Evolutionary conservation across 2,797 vertebrate genomes (phyloP).

Genomic region (Labeo calbasu): DNA sequence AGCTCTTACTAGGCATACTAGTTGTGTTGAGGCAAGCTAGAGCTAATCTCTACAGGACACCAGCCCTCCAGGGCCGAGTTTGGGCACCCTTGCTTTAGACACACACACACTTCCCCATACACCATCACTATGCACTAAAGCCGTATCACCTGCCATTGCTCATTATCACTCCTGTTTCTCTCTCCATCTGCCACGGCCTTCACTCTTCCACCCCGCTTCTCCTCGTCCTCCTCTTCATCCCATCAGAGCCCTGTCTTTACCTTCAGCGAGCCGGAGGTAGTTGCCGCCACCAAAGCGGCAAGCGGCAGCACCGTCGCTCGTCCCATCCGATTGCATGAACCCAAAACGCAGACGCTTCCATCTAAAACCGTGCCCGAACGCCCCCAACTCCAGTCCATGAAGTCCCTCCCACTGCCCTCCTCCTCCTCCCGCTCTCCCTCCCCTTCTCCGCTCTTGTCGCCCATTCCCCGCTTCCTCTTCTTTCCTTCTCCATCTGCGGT

Average conservation of each 20-base stretch:
- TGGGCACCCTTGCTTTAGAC: background rate
- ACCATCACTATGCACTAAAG: slow-evolving; percentile 54
- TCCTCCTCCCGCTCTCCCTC: slow-evolving; percentile 83
- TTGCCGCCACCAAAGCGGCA: slow-evolving; percentile 62
- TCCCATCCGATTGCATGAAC: slow-evolving; percentile 71
- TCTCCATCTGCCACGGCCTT: slow-evolving; percentile 63
- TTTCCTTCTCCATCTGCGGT: slow-evolving; percentile 82
- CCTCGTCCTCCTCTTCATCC: slow-evolving; percentile 64
- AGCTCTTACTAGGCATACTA: too few relatives aligned
- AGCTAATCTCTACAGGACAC: too few relatives aligned
- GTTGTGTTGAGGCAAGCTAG: too few relatives aligned
- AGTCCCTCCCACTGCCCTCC: slow-evolving; percentile 83
- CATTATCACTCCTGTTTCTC: slow-evolving; percentile 71
- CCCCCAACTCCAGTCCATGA: slow-evolving; percentile 84
- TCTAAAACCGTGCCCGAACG: slow-evolving; percentile 84
- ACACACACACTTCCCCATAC: slow-evolving; percentile 42
- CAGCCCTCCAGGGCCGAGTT: too few relatives aligned
- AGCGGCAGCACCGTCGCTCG: slow-evolving; percentile 78
- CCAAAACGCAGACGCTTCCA: slow-evolving; percentile 92
- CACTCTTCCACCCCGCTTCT: slow-evolving; percentile 51
- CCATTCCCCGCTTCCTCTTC: slow-evolving; percentile 83
- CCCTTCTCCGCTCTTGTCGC: slow-evolving; percentile 82
- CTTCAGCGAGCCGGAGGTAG: slow-evolving; percentile 68
- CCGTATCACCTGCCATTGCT: slow-evolving; percentile 58
- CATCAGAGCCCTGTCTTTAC: slow-evolving; percentile 76